Conservation (phyloP, 2,113 vertebrate genomes). For the Echinops telfairi region DNA sequence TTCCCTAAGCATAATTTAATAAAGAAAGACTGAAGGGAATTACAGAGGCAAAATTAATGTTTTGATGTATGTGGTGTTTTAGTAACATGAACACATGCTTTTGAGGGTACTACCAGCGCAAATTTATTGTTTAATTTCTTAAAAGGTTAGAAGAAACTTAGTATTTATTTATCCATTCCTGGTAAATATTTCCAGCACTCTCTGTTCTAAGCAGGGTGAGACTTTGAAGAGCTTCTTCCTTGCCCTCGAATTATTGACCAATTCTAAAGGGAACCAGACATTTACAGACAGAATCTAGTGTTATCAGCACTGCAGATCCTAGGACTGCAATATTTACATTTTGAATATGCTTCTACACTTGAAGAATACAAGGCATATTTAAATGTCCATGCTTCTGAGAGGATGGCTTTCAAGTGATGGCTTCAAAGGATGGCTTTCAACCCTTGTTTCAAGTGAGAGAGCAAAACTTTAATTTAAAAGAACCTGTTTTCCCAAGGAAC, state of each 20-base stretch:
- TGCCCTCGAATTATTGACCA: background rate
- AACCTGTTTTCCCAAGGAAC: too few species aligned
- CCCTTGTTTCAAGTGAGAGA: background rate
- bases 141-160: background rate
- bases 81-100: background rate
- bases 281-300: background rate
- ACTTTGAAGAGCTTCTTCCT: background rate
- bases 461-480: background rate
- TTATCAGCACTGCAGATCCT: too few species aligned
- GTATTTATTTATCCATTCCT: background rate
- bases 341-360: background rate
- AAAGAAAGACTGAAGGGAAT: background rate
- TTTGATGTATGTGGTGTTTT: background rate
- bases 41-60: background rate
- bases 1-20: background rate
- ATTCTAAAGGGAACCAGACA: background rate
- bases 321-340: background rate
- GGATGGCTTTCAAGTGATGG: background rate
- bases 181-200: background rate
- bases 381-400: background rate
- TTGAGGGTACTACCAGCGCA: background rate
- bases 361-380: background rate
- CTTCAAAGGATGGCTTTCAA: background rate
- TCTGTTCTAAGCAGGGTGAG: background rate
- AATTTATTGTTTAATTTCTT: slow-evolving; percentile 1